Base-by-base conservation (phyloP, 64 coral and sea anemone genomes). In the Montipora cactus region DNA sequence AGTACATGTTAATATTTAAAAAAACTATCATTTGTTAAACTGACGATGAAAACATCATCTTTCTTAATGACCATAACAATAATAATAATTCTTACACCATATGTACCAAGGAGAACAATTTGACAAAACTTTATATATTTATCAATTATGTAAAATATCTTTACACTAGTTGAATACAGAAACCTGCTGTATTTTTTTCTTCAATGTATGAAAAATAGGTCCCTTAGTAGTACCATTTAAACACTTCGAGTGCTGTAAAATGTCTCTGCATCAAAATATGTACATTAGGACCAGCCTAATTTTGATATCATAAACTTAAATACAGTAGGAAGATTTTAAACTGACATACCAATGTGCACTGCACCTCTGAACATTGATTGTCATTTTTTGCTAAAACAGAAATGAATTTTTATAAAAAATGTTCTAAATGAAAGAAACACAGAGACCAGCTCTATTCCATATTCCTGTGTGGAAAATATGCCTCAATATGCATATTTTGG, bases 381-480 rank as follows among this genome's bases (percentile, higher is more conserved):
- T 87, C 68, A 87, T 87, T 95, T 37, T 37, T 73, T 83, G 23
- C 89, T 87, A 68, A 91, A 74, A 97, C 93, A 83, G 89, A 97
- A 92, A 95, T 89, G 88, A 89, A 89, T 89, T 86, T 86, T 84
- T 49, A 50, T 18, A 44, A 72, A 86, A 71, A 45, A 71, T 49
- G 45, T 46, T 49, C 28, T 70, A 48, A 50, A 64, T 6, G 10
- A 22, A 71, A 49, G 45, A 72, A 95, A 95, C 90, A 95, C 93
- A 95, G 80, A 95, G 67, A 81, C 92, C 92, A 75, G 88, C 93
- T 81, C 64, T 70, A 86, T 86, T 69, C 64, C 47, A 84, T 47
- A 37, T 86, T 71, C 77, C 55, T 59, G 44, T 88, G 64, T 79
- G 59, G 95, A 98, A 98, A 94, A 91, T 98, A 98, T 80, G 74